Conservation (phyloP, 2,888 invertebrate genomes). For the Magallana nippona region DNA sequence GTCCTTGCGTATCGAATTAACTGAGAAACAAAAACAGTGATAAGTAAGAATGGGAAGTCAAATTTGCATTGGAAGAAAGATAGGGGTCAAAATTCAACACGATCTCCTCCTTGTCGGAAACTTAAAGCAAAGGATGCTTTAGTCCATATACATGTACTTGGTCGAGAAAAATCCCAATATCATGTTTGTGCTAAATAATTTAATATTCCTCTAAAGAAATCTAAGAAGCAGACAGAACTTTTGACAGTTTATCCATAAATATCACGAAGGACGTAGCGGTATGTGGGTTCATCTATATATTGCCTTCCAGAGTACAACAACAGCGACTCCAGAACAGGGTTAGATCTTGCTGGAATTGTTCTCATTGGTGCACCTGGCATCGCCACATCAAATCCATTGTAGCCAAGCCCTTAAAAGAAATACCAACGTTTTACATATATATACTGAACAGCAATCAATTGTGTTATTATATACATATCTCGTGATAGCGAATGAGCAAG, state of each 20-base stretch:
- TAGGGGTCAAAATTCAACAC: no score
- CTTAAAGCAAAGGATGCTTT: no score
- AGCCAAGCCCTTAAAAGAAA: constrained; percentile 20
- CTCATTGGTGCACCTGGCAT: neutral
- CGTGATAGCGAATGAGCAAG: neutral
- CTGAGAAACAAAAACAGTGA: no score
- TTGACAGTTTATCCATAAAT: neutral
- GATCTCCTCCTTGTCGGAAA: no score
- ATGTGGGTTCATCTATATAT: neutral
- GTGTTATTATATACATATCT: neutral
- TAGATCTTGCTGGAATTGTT: neutral
- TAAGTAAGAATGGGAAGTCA: no score
- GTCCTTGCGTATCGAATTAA: no score
- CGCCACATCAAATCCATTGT: neutral
- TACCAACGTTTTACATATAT: neutral
- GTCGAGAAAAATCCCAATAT: no score
- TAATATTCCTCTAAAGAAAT: no score
- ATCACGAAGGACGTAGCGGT: neutral
- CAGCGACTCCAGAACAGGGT: neutral
- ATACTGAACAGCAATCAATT: neutral
- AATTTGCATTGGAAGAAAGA: no score
- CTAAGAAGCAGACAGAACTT: no score
- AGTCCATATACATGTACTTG: no score
- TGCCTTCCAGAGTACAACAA: neutral
- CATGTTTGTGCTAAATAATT: no score